phyloP scores from a whole-genome alignment of 2,113 vertebrate genomes.

The Spizaetus ornatus region DNA sequence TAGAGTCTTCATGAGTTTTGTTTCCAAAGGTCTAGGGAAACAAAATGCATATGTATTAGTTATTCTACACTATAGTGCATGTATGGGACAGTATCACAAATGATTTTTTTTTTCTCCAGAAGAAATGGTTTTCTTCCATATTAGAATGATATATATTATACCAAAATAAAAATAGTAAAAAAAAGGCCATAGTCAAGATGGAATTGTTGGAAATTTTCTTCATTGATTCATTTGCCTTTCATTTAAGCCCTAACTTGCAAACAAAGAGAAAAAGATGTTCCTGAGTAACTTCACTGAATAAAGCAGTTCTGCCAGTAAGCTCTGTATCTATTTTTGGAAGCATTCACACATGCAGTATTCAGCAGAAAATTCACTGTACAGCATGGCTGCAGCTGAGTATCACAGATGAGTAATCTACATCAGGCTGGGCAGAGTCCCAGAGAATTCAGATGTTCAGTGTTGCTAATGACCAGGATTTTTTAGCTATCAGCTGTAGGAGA shows the following conservation, averaged over 20 bases:
- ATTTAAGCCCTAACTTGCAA: not conserved
- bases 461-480: slow-evolving; percentile 21
- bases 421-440: slow-evolving; percentile 35
- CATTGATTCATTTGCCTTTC: not conserved
- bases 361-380: slow-evolving; percentile 33
- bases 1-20: not conserved
- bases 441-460: slow-evolving; percentile 13
- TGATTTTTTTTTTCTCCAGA: not conserved
- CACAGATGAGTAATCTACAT: slow-evolving; percentile 43
- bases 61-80: not conserved
- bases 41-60: not conserved
- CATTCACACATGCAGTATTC: slow-evolving; percentile 15
- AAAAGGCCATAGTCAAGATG: not conserved
- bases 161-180: not conserved
- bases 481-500: slow-evolving; percentile 7
- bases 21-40: not conserved
- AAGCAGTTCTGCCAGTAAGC: not conserved
- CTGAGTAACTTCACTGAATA: not conserved
- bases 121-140: not conserved
- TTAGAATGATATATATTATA: slow-evolving; percentile 28
- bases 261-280: not conserved
- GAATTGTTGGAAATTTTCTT: not conserved
- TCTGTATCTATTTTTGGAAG: slow-evolving; percentile 28
- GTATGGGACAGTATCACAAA: not conserved
- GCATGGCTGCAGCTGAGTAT: not conserved